Base-by-base conservation (phyloP, 2,888 invertebrate species). In the Epistrophella euchroma region DNA sequence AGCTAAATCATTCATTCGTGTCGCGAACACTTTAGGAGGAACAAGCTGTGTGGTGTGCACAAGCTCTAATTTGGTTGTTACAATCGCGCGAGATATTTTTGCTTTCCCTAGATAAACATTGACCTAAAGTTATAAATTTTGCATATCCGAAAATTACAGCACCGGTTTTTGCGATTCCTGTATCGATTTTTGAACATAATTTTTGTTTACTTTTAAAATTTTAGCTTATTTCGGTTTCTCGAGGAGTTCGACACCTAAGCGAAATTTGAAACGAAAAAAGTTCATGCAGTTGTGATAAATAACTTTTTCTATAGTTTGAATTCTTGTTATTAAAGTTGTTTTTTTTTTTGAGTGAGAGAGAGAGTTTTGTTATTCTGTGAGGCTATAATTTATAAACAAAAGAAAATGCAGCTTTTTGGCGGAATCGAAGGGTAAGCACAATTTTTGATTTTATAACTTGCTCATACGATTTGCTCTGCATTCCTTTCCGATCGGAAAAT, bases 381-480 rank as follows among this genome's bases (percentile, higher is more conserved):
- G 2, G 10, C 5, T 10, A 25, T 43, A 84, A 68, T 56, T 64
- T 45, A 73, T 72, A 80, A 85, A 73, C 55, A 62, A 66, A 32
- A 70, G 32, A 56, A 40, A 64, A 86, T 86, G 86, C 77, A 82
- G 56, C 47, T 74, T 60, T 86, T 86, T 78, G 86, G 86, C 58
- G 86, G 86, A 70, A 82, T 86, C 74, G 86, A 86, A 82, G 86
- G 86, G 86, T 86, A 86, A 86, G 86, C 32, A 68, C 37, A 22
- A 45, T 17, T 25, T 66, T 50, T 43, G 56, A 43, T 45, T 56
- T 37, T 37, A 17, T 80, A 6, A 17, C 22, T 25, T 25, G 35
- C 0, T 40, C 5, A 35, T 74, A 43, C n/a, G 11, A 55, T 35
- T 58, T 37, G 7, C 11, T 55, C 15, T 64, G 43, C 25, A 25